Evolutionary conservation across 2,888 invertebrate genomes (phyloP).

Genomic region (Cryptosula pallasiana): DNA sequence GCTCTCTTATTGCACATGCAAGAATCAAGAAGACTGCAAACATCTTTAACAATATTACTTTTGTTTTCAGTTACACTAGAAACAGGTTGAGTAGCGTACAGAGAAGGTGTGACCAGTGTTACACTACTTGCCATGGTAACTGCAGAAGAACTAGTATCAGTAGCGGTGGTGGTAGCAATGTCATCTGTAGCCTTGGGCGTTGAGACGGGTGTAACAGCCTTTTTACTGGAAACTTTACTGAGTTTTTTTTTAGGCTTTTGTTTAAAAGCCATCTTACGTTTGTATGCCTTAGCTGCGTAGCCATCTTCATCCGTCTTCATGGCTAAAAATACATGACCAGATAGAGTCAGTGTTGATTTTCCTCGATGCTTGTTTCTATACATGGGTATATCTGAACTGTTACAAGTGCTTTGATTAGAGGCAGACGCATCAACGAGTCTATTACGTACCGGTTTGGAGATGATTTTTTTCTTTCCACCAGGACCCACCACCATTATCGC

Average conservation of each 20-base stretch:
- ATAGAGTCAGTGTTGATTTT: slow-evolving; percentile 15
- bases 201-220: background rate
- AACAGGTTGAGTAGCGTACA: slow-evolving; percentile 15
- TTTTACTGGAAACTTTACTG: slow-evolving; percentile 1
- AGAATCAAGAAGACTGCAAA: background rate
- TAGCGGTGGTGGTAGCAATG: background rate
- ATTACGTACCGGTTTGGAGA: slow-evolving; percentile 24
- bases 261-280: slow-evolving; percentile 1
- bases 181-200: background rate
- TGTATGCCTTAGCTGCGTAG: slow-evolving; percentile 17
- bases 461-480: slow-evolving; percentile 20
- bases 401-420: background rate
- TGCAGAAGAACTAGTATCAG: background rate
- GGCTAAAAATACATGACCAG: slow-evolving; percentile 24
- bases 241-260: slow-evolving; percentile 14
- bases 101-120: background rate
- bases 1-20: slow-evolving; percentile 16
- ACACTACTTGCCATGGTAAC: background rate
- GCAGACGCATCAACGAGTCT: slow-evolving; percentile 4
- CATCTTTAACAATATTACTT: background rate
- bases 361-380: slow-evolving; percentile 17
- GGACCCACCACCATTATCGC: slow-evolving; percentile 15
- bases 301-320: slow-evolving; percentile 17
- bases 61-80: slow-evolving; percentile 9
- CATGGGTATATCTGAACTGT: slow-evolving; percentile 14